Evolutionary conservation across 2,888 invertebrate species (phyloP), one percentile per base, ranked within the genome.

Genomic region (Lepidochrysops patricia): DNA sequence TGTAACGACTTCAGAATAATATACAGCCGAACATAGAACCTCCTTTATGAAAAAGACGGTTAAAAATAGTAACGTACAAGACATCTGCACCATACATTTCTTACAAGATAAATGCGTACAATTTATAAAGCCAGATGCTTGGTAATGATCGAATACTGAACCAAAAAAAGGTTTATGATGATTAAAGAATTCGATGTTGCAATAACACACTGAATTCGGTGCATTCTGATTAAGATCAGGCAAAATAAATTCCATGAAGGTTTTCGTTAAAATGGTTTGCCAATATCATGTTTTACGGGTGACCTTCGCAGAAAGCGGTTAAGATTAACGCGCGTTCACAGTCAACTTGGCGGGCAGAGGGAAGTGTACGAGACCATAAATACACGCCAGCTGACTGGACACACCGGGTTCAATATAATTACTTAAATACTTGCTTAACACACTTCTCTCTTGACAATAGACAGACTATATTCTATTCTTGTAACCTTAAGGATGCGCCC

Each of bases 261-360:
- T 68, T 72, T 75, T 76, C 71, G 68, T 73, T 73, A 72, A 74
- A 71, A 66, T 66, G 70, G 64, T 72, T 69, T 72, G 66, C 69
- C 76, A 74, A 73, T 62, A 63, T 61, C 63, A 35, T 61, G 61
- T 62, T 62, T 57, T 60, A 61, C 62, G 61, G 63, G 63, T 74
- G 76, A 81, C 81, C 82, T 82, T 81, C 77, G 62, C 70, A 66
- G 72, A 75, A 76, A 77, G 65, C 65, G 67, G 66, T 61, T 64
- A 57, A 64, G 61, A 66, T 67, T 70, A 67, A 68, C 69, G 64
- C 62, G 67, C 68, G 66, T 63, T 70, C 64, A 68, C 63, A 66
- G 68, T 69, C 57, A 58, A 61, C 60, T 57, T 19, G 3, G 23
- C 56, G 64, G 68, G 66, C 67, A 69, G 68, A 64, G 66, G 67